Evolutionary conservation across 2,888 invertebrate species (phyloP), one percentile per base, ranked within the genome.

Genomic region (Heliconius hortense): DNA sequence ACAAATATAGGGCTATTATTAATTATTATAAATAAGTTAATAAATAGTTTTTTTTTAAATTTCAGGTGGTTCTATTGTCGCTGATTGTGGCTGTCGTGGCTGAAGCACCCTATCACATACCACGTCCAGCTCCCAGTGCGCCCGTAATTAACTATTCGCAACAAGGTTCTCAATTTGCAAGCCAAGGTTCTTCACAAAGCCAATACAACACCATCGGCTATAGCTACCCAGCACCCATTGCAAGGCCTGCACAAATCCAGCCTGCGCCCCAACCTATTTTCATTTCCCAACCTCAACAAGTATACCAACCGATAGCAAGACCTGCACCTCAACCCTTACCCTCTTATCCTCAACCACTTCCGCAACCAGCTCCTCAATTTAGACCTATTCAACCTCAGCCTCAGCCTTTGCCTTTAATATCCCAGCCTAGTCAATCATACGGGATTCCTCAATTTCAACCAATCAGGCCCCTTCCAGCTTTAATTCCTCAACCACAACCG

Each of bases 101-200:
- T 43, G 93, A 93, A 85, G 93, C 93, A 21, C 93, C 92, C 28
- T 94, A 94, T 82, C 84, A 91, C 74, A 80, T 92, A 76, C 90
- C 90, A 18, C 88, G 89, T 72, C 93, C 93, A n/a, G 85, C 83
- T 3, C 79, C 85, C 8, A 82, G 88, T 59, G 85, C 87, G 10
- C 89, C 89, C 0, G 74, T 84, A 18, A 86, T 92, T 79, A 82
- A 86, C 77, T 91, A 89, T 73, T 84, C 80, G 7, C 73, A 59
- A 62, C 74, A 62, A 56, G 31, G 48, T 59, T 62, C 64, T 66
- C 73, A 68, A 76, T 76, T 70, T 7, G 53, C 35, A 35, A 70
- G 63, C 5, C 69, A 70, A n/a, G 35, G 70, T n/a, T 64, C 62
- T 70, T 56, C 72, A 39, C 70, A 59, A 60, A 35, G 4, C 18